Evolutionary conservation across 2,797 vertebrate species (phyloP), one percentile per base, ranked within the genome.

Genomic region (Pempheris klunzingeri): DNA sequence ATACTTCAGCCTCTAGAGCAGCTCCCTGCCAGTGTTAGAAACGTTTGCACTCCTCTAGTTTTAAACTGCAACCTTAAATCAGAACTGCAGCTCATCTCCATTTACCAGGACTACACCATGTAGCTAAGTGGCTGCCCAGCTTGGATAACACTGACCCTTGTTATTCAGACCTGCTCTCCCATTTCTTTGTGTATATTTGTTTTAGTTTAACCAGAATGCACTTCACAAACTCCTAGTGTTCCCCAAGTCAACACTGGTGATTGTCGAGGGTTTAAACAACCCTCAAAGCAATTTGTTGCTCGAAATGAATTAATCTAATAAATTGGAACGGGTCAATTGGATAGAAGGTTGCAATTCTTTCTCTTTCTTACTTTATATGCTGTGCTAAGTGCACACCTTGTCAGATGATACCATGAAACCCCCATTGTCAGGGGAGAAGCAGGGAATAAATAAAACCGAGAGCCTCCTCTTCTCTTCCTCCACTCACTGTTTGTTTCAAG

Each of bases 271-370:
- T 85, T 93, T 92, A 78, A 91, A 82, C 84, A 93, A 92, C 71
- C 74, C 93, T 92, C 90, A 77, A 88, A 94, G 91, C 94, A 93
- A 94, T 94, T 91, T 92, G 88, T 90, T 89, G 87, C 79, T 84
- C 53, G 80, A 80, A 82, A 90, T 86, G 83, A 90, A 92, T 87
- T 89, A 87, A 85, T 92, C 76, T 92, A 94, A 94, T 92, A 91
- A 93, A 93, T 88, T 90, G 86, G 79, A 81, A 82, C 34, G 73
- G 90, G 92, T 93, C 92, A 94, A 89, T 93, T 92, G 93, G 85
- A 88, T 74, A n/a, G 65, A 73, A 75, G 74, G 79, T 86, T 81
- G 80, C 83, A 82, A 85, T 86, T 92, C 80, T 87, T 89, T 86
- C 83, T 91, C 85, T 80, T 61, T 82, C 73, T 89, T 86, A 86